Conservation (phyloP, 2,797 vertebrate genomes). For the Enteromius radiatus region DNA sequence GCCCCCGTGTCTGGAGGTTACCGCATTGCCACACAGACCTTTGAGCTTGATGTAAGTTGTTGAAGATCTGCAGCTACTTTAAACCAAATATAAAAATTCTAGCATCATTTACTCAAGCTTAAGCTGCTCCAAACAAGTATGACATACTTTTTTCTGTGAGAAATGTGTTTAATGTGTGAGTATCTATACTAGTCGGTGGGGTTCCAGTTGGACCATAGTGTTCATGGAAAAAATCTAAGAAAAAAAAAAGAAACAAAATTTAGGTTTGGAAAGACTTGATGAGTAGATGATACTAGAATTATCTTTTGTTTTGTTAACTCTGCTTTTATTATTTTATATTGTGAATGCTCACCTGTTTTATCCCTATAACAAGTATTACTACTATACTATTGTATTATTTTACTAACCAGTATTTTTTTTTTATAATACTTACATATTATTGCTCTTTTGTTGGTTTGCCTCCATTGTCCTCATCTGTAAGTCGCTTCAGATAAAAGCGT, state of each 20-base stretch:
- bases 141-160: neutral
- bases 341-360: neutral
- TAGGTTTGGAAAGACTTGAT: neutral
- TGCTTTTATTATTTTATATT: neutral
- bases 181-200: neutral
- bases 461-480: too few species aligned
- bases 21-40: constrained; percentile 95
- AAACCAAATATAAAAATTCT: neutral
- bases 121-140: neutral
- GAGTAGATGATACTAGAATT: neutral
- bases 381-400: neutral
- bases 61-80: neutral
- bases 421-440: too few species aligned
- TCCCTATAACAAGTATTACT: neutral
- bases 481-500: too few species aligned
- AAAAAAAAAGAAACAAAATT: neutral
- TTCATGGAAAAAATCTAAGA: neutral
- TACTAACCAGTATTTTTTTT: too few species aligned
- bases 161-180: neutral
- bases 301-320: neutral
- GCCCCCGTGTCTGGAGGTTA: constrained; percentile 95
- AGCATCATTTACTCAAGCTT: neutral
- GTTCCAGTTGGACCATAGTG: neutral
- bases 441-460: too few species aligned
- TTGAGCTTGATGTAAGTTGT: constrained; percentile 92